A percentile compares a stretch with the other conserved stretches of the same genome.
phyloP scores from a whole-genome alignment of 2,113 vertebrate species.

The Spermophilus dauricus region DNA sequence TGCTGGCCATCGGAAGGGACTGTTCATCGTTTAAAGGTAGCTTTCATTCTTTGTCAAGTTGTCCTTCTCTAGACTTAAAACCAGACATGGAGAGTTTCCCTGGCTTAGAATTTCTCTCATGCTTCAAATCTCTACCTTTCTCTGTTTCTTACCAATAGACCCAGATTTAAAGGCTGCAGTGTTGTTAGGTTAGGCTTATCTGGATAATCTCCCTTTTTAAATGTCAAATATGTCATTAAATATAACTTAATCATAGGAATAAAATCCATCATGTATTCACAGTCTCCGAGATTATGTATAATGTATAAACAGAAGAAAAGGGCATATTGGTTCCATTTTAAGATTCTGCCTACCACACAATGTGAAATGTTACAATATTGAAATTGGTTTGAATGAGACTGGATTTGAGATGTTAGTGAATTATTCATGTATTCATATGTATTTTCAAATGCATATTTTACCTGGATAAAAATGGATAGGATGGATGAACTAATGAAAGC shows the following conservation, averaged over 20 bases:
- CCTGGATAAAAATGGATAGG: background rate
- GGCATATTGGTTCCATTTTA: background rate
- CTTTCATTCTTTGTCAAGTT: background rate
- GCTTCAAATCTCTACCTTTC: background rate
- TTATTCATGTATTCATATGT: background rate
- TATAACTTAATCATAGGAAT: background rate
- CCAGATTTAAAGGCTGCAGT: background rate
- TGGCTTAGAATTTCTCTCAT: background rate
- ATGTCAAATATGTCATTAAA: background rate
- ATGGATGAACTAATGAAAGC: background rate
- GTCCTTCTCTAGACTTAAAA: background rate
- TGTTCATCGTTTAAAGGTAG: background rate
- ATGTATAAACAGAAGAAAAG: background rate
- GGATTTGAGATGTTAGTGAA: background rate
- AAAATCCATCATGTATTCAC: background rate
- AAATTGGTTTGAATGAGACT: background rate
- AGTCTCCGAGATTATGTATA: background rate
- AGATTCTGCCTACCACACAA: background rate
- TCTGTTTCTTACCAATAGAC: background rate
- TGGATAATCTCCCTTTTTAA: background rate
- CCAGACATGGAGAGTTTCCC: background rate
- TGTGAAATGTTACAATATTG: background rate
- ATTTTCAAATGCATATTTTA: background rate
- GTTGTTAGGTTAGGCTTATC: background rate
- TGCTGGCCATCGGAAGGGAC: rapidly evolving